Evolutionary conservation across 1,140 invertebrate species (phyloP).

Genomic region (Aphidius gifuensis): DNA sequence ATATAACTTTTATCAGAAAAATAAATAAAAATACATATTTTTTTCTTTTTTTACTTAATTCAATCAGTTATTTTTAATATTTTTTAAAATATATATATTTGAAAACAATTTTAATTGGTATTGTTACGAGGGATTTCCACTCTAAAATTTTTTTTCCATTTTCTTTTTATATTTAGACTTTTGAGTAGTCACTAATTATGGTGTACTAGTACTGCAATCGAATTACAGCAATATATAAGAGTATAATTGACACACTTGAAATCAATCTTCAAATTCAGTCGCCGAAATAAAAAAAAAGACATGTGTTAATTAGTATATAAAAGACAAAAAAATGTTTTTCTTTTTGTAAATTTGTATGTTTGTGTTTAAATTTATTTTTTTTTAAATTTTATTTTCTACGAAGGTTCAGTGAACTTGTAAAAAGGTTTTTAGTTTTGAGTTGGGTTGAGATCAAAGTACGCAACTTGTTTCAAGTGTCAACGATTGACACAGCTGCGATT

Average conservation of each 20-base stretch:
- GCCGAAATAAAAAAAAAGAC: neutral
- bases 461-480: slow-evolving; percentile 9
- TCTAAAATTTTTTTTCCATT: slow-evolving; percentile 22
- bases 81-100: too few relatives aligned
- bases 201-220: slow-evolving; percentile 28
- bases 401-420: slow-evolving; percentile 13
- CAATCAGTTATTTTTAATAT: too few relatives aligned
- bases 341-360: too few relatives aligned
- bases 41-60: too few relatives aligned
- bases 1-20: too few relatives aligned
- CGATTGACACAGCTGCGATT: slow-evolving; percentile 17
- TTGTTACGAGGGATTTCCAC: neutral
- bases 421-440: neutral
- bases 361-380: too few relatives aligned
- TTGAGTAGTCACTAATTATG: slow-evolving; percentile 45
- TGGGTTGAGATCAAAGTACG: too few relatives aligned
- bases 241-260: neutral
- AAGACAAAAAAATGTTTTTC: neutral
- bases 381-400: too few relatives aligned
- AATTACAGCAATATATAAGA: neutral
- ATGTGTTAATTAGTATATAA: too few relatives aligned
- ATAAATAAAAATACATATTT: too few relatives aligned
- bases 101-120: too few relatives aligned
- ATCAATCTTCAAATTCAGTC: too few relatives aligned
- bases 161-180: slow-evolving; percentile 2